Evolutionary conservation across 2,797 vertebrate genomes (phyloP).

Genomic region (Poliocrania exsul): DNA sequence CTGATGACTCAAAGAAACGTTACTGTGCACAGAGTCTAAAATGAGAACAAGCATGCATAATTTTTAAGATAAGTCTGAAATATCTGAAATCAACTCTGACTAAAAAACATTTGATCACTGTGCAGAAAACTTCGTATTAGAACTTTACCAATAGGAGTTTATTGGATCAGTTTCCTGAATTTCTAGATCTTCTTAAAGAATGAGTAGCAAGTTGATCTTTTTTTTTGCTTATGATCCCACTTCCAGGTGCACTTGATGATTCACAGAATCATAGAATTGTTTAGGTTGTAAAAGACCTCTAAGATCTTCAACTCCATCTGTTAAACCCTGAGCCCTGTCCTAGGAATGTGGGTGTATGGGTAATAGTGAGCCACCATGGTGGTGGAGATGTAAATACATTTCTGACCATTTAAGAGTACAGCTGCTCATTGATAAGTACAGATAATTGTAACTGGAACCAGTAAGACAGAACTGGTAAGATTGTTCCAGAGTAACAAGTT

Average conservation of each 20-base stretch:
- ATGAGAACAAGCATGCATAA: not conserved
- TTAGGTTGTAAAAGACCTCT: not conserved
- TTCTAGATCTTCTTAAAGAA: not conserved
- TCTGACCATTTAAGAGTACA: not conserved
- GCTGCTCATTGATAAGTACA: not conserved
- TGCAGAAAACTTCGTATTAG: not conserved
- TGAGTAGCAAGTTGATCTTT: not conserved
- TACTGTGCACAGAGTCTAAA: not conserved
- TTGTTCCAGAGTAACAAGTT: not conserved
- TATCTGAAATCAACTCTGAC: not conserved
- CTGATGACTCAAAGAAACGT: not conserved
- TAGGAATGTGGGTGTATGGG: not conserved
- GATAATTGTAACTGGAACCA: not conserved
- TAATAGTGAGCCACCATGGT: not conserved
- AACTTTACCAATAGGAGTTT: not conserved
- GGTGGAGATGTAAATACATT: not conserved
- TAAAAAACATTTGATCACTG: not conserved
- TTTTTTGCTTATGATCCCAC: not conserved
- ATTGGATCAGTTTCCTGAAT: not conserved
- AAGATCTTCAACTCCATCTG: not conserved
- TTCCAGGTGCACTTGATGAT: not conserved
- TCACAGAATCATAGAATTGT: not conserved
- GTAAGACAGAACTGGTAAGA: not conserved
- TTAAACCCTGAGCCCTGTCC: not conserved
- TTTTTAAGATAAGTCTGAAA: not conserved